These are phyloP conservation scores for Corbicula japonica DNA, from an alignment of 2,888 invertebrate species.

Conservation along the genomic window DNA sequence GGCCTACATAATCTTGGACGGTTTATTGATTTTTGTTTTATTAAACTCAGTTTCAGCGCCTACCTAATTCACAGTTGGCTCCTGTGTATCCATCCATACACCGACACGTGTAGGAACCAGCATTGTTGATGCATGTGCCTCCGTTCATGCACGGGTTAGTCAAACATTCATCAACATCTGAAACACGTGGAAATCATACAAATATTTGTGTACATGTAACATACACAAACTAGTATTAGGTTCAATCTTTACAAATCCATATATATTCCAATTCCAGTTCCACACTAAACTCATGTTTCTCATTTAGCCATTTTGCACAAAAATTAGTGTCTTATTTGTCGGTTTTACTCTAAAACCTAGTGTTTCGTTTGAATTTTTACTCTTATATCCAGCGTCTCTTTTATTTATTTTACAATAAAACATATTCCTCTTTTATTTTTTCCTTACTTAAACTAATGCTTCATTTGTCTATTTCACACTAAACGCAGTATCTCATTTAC, in stretches of 20 bases:
- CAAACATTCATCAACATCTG: conserved; percentile 67
- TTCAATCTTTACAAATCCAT: too few relatives aligned
- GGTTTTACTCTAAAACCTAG: background rate
- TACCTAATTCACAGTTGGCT: conserved; percentile 66
- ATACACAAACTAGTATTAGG: too few relatives aligned
- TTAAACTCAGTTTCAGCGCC: too few relatives aligned
- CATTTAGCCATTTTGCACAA: too few relatives aligned
- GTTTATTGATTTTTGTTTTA: too few relatives aligned
- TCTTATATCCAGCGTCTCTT: background rate
- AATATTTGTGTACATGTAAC: too few relatives aligned
- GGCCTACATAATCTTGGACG: too few relatives aligned
- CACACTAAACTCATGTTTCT: too few relatives aligned
- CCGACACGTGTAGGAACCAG: conserved; percentile 68
- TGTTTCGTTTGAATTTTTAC: background rate
- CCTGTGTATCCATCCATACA: conserved; percentile 67
- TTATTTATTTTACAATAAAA: background rate
- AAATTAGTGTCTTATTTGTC: background rate
- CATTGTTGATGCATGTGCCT: conserved; percentile 70
- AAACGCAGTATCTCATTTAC: conserved; percentile 21
- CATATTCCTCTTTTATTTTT: background rate
- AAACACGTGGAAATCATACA: too few relatives aligned
- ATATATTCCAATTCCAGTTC: too few relatives aligned
- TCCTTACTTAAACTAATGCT: too few relatives aligned
- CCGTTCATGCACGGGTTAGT: conserved; percentile 67
- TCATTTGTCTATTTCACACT: too few relatives aligned